Evolutionary conservation across 2,797 vertebrate genomes (phyloP).

Genomic region (Lagodon rhomboides): DNA sequence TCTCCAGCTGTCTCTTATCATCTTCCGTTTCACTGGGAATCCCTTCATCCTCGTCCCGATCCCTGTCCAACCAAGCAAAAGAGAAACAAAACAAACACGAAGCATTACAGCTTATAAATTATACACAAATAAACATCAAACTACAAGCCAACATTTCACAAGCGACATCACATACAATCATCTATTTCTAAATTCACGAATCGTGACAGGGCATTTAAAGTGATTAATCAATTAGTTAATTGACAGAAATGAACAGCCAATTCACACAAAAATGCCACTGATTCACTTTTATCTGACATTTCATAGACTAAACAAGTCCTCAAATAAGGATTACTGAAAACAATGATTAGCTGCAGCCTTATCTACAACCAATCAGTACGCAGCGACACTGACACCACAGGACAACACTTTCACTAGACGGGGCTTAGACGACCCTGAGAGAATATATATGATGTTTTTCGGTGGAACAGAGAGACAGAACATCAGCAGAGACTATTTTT

Average conservation of each 20-base stretch:
- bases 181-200: neutral
- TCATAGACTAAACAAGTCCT: neutral
- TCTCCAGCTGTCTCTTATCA: conserved; percentile 92
- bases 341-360: neutral
- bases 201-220: neutral
- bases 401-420: neutral
- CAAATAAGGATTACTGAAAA: neutral
- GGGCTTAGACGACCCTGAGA: conserved; percentile 1
- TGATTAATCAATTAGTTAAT: neutral
- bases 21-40: conserved; percentile 97
- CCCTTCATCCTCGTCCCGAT: conserved; percentile 97
- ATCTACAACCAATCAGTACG: neutral
- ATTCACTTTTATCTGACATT: neutral
- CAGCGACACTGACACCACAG: neutral
- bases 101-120: neutral
- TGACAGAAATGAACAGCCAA: neutral
- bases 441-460: neutral
- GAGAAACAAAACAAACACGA: neutral
- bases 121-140: neutral
- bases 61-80: conserved; percentile 81
- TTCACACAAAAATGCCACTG: neutral
- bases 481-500: conserved; percentile 5
- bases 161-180: neutral
- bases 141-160: neutral
- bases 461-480: neutral